A percentile compares a stretch with the other conserved stretches of the same genome.
phyloP scores from a whole-genome alignment of 2,797 vertebrate genomes.

The Sebastes goodei region DNA sequence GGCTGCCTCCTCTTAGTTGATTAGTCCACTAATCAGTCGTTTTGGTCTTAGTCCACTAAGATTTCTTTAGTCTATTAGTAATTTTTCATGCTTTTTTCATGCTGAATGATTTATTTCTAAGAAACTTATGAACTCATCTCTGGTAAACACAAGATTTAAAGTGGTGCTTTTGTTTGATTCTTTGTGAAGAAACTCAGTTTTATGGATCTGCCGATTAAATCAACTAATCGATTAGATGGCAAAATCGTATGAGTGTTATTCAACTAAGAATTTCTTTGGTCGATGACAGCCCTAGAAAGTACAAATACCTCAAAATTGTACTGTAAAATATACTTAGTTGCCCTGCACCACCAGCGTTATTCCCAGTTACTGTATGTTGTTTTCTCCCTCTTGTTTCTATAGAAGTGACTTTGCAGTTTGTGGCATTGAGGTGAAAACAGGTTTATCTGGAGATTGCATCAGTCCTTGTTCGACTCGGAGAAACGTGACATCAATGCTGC shows the following conservation, averaged over 20 bases:
- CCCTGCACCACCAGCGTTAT: background rate
- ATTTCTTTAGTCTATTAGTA: background rate
- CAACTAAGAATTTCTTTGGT: no score
- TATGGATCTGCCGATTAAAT: no score
- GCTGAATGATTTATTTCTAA: background rate
- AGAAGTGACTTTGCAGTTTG: background rate
- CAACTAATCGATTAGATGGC: no score
- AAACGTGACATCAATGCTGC: slow-evolving; percentile 17
- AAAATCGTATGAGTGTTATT: no score
- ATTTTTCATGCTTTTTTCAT: background rate
- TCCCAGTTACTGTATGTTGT: background rate
- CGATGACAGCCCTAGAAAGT: background rate
- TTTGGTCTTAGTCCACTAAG: no score
- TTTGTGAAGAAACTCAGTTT: no score
- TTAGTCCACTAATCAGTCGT: no score
- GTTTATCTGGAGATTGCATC: slow-evolving; percentile 26
- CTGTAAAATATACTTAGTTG: background rate
- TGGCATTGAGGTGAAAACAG: background rate
- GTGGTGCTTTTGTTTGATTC: background rate
- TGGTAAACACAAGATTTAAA: background rate
- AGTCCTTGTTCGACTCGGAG: background rate
- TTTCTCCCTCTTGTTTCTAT: background rate
- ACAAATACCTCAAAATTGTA: background rate
- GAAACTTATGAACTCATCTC: background rate
- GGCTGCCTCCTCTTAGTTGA: no score